phyloP scores from a whole-genome alignment of 2,113 vertebrate species.

The Neoarius graeffei region DNA sequence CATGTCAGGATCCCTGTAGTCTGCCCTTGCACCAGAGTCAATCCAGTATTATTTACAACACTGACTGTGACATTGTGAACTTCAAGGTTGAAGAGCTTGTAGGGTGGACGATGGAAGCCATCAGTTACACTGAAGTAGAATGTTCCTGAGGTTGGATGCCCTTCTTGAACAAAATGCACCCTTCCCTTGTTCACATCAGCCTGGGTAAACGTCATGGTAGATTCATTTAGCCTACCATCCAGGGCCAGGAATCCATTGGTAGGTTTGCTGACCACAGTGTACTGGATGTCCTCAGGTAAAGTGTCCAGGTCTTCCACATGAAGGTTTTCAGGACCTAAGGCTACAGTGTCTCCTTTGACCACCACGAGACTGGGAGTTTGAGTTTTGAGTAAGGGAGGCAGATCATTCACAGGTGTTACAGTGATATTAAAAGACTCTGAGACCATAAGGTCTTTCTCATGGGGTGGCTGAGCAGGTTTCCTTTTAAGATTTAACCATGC shows the following conservation, averaged over 20 bases:
- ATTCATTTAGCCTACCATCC: conserved; percentile 66
- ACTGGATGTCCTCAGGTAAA: conserved; percentile 80
- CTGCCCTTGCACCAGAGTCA: conserved; percentile 79
- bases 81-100: conserved; percentile 83
- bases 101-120: conserved; percentile 81
- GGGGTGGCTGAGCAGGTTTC: conserved; percentile 60
- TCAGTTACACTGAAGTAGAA: conserved; percentile 89
- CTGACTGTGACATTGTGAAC: conserved; percentile 74
- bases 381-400: conserved; percentile 78
- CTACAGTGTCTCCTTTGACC: conserved; percentile 74
- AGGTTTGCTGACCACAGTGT: conserved; percentile 77
- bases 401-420: conserved; percentile 83
- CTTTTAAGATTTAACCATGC: conserved; percentile 79
- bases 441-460: conserved; percentile 62
- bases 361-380: conserved; percentile 75
- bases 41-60: conserved; percentile 79
- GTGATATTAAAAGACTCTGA: conserved; percentile 85
- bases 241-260: conserved; percentile 83
- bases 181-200: conserved; percentile 77
- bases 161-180: conserved; percentile 84
- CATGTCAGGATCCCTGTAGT: conserved; percentile 73
- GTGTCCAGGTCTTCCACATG: conserved; percentile 85
- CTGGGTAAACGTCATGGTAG: conserved; percentile 83
- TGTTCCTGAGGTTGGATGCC: conserved; percentile 77
- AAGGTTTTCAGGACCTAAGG: conserved; percentile 77